These are phyloP conservation scores for Gobionotothen gibberifrons DNA, from an alignment of 2,797 vertebrate genomes.

Conservation along the genomic window DNA sequence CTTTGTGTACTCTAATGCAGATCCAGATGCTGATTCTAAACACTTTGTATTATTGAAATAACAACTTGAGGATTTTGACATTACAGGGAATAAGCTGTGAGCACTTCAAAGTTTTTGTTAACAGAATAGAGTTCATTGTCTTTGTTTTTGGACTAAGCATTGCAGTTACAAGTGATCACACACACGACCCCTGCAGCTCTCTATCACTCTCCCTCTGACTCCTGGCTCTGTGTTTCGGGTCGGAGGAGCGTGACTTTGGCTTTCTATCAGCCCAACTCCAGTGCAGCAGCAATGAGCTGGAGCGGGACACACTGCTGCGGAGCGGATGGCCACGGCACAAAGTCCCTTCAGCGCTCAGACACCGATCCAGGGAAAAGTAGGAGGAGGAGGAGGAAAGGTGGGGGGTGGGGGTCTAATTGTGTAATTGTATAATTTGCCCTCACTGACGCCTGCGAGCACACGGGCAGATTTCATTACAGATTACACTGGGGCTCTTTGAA, in stretches of 20 bases:
- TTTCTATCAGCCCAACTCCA: conserved; percentile 23
- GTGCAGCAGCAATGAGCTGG: conserved; percentile 48
- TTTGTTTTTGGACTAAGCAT: not conserved
- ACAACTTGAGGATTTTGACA: conserved; percentile 15
- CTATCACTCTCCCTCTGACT: conserved; percentile 18
- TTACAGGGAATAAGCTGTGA: not conserved
- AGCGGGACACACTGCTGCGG: conserved; percentile 20
- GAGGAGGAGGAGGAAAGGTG: not conserved
- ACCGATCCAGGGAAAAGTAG: conserved; percentile 60
- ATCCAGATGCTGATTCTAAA: conserved; percentile 28
- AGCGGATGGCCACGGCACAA: conserved; percentile 3
- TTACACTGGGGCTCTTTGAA: conserved; percentile 85
- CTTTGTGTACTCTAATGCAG: conserved; percentile 14
- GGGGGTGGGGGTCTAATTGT: conserved; percentile 73
- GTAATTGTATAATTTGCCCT: conserved; percentile 86
- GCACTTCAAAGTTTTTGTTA: not conserved
- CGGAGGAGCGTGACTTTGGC: conserved; percentile 40
- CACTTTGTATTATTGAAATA: conserved; percentile 20
- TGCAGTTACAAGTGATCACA: conserved; percentile 9
- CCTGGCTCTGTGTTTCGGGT: conserved; percentile 24
- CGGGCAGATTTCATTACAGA: conserved; percentile 85
- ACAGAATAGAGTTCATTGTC: conserved; percentile 13
- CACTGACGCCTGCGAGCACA: conserved; percentile 81
- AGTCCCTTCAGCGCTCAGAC: conserved; percentile 52
- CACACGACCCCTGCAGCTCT: conserved; percentile 8